Evolutionary conservation across 2,113 vertebrate species (phyloP).

Genomic region (Narcine bancroftii): DNA sequence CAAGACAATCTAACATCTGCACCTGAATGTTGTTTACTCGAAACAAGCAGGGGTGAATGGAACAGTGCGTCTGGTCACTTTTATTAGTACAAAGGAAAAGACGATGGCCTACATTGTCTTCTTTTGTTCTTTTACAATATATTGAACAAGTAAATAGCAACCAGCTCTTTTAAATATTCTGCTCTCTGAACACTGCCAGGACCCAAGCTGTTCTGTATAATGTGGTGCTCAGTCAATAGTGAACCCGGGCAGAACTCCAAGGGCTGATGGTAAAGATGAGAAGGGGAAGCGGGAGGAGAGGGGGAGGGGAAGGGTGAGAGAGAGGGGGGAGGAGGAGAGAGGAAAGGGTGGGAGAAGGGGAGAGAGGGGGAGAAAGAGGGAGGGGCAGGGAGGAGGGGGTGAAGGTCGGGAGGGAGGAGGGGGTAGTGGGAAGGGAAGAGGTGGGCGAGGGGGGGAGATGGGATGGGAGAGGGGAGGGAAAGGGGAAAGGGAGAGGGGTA

Average conservation of each 20-base stretch:
- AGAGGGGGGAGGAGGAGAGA: not conserved
- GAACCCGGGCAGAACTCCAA: not conserved
- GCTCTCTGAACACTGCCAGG: not conserved
- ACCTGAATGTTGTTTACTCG: not conserved
- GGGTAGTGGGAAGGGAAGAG: not conserved
- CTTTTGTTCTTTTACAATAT: constrained; percentile 4
- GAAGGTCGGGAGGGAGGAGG: not conserved
- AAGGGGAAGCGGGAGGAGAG: not conserved
- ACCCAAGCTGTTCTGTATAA: not conserved
- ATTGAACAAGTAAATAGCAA: not conserved
- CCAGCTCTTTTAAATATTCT: constrained; percentile 2
- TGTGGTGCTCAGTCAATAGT: not conserved
- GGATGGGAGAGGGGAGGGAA: not conserved
- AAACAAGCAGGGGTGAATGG: not conserved
- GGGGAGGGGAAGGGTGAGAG: not conserved
- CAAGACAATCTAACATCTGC: constrained; percentile 8
- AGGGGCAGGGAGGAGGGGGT: no score
- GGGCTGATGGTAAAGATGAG: not conserved
- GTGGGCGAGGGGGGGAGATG: not conserved
- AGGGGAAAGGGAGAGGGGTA: not conserved
- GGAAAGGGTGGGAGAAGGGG: not conserved
- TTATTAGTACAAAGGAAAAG: not conserved
- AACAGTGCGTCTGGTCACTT: not conserved
- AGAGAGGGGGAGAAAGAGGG: not conserved
- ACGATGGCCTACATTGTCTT: not conserved